Base-by-base conservation (phyloP, 2,888 invertebrate species). In the Alviniconcha strummeri region DNA sequence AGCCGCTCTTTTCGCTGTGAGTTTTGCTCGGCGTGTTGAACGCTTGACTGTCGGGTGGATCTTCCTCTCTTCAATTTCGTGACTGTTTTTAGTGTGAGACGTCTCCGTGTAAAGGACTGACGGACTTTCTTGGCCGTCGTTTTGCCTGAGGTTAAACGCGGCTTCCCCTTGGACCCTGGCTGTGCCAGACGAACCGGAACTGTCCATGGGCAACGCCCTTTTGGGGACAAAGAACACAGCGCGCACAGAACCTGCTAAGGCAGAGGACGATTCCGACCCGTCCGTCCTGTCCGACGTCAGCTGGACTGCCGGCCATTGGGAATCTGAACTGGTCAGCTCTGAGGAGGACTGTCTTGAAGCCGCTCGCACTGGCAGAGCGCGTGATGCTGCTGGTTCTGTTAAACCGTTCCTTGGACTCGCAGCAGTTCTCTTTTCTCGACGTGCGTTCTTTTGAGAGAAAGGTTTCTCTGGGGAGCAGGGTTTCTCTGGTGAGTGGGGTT, bases 311-410 rank as follows among this genome's bases (percentile, higher is more conserved):
- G 36, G 36, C 36, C 36, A 36, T 36, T 5, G 52, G 3, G 79
- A 79, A 17, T 67, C 67, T 36, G 79, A 67, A 54, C 79, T 79
- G 19, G 79, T 67, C 52, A 79, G 79, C 55, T 78, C 78, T 36
- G 78, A 78, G 9, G 78, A 60, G 0, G 78, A 78, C 19, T 2
- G 52, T 36, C 0, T 1, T 67, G 64, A 79, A 5, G 56, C 77
- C 9, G 19, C 77, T 36, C 4, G 11, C 5, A 19, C 36, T 36
- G 36, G 36, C 36, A 36, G 36, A 36, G 36, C 36, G 36, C 36
- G 36, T 36, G 36, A 36, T 36, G 36, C 36, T 36, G 36, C 36
- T 36, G 36, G 36, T 36, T 36, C 36, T 36, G 36, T 36, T 36
- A 3, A 36, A 36, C 36, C 36, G 36, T 36, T 36, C 36, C 36